Evolutionary conservation across 2,797 vertebrate species (phyloP), one percentile per base, ranked within the genome.

Genomic region (Ctenopoma multispine): DNA sequence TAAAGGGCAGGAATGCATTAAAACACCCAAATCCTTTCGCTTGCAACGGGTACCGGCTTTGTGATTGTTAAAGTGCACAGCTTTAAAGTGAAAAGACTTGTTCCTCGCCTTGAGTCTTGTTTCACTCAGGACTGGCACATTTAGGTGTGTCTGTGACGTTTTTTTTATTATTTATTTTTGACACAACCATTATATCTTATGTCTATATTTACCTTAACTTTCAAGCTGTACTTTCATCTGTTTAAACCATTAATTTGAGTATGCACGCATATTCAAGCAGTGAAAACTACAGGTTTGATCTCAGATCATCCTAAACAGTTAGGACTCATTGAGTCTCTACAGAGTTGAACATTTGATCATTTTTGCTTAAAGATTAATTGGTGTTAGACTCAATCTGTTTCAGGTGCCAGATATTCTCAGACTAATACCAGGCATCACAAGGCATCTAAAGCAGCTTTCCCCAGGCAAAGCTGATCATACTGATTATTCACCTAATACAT

Each of bases 61-160:
- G 89, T 87, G 88, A 86, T 90, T 66, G 76, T 74, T 83, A 72
- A 89, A 92, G 89, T 90, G 88, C 81, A 65, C 56, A 60, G 70
- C 75, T 88, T 91, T 81, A 88, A 91, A 92, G 92, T 93, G 89
- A 84, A 92, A 93, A 93, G 75, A 66, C 90, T 83, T 92, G 92
- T 93, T 89, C 83, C 72, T 84, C 40, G 47, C 65, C 65, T 10
- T 8, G 21, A 57, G 82, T 80, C 80, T 83, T 77, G 83, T 89
- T 84, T 87, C 72, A 72, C 77, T 78, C 77, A 4, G 75, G 61
- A 47, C 71, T 2, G 4, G 66, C 73, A 83, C 81, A 83, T 82
- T 80, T 46, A 75, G 71, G 63, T 74, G 38, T 38, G 69, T 85
- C 69, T 78, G 65, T 78, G 81, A 84, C 83, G 34, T 49, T 49